phyloP scores from a whole-genome alignment of 2,113 vertebrate species.

The Scomber japonicus region DNA sequence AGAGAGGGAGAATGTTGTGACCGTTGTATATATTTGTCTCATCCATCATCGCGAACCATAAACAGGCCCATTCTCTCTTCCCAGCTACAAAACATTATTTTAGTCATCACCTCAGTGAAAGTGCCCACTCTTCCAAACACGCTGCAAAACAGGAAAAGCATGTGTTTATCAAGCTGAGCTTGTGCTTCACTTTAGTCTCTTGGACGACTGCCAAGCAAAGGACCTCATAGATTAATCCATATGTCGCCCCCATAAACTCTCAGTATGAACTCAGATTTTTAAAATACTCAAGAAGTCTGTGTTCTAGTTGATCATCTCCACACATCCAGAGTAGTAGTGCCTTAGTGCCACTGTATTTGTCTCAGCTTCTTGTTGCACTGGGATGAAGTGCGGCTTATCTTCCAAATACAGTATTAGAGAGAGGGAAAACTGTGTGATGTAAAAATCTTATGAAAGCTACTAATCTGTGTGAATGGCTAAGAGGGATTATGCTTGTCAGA shows the following conservation, averaged over 20 bases:
- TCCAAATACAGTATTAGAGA: conserved; percentile 64
- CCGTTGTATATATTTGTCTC: conserved; percentile 41
- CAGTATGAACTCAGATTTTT: background rate
- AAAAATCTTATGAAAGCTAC: conserved; percentile 73
- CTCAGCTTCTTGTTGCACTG: conserved; percentile 42
- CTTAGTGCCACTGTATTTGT: conserved; percentile 16
- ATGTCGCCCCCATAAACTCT: conserved; percentile 15
- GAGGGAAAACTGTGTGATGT: conserved; percentile 64
- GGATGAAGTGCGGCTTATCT: conserved; percentile 72
- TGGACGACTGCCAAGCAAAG: conserved; percentile 44
- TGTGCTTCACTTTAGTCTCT: conserved; percentile 34
- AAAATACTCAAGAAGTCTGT: conserved; percentile 22
- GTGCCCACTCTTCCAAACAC: conserved; percentile 34
- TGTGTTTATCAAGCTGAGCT: conserved; percentile 56
- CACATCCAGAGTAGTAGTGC: background rate
- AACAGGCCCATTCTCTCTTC: conserved; percentile 43
- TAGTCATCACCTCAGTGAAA: conserved; percentile 41
- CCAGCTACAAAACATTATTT: conserved; percentile 35
- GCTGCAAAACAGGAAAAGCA: conserved; percentile 24
- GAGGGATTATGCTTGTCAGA: conserved; percentile 77
- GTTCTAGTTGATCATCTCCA: conserved; percentile 29
- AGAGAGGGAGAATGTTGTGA: conserved; percentile 27
- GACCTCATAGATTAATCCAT: conserved; percentile 29
- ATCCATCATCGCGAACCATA: conserved; percentile 55
- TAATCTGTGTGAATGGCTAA: conserved; percentile 75